These are phyloP conservation scores for Coelopa frigida DNA, from an alignment of 1,140 invertebrate genomes.

Conservation along the genomic window DNA sequence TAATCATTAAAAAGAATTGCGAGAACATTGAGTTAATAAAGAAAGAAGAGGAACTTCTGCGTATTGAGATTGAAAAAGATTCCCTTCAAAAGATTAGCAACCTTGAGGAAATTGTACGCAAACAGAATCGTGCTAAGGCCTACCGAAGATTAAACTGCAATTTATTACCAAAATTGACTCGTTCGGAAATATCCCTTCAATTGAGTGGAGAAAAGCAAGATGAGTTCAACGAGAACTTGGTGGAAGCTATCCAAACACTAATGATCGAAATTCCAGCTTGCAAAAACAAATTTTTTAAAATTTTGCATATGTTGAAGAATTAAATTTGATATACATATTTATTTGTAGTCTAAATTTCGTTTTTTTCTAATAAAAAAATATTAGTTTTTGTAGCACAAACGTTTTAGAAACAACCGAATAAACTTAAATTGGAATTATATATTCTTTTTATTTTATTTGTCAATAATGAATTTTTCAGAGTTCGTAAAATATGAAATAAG, in stretches of 20 bases:
- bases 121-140: conserved; percentile 52
- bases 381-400: too few relatives aligned
- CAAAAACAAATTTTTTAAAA: conserved; percentile 46
- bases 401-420: too few relatives aligned
- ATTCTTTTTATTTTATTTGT: too few relatives aligned
- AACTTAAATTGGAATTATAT: too few relatives aligned
- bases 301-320: conserved; percentile 48
- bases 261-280: conserved; percentile 52
- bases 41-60: conserved; percentile 45
- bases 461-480: too few relatives aligned
- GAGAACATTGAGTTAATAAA: conserved; percentile 47
- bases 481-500: too few relatives aligned
- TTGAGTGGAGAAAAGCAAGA: conserved; percentile 48
- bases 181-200: conserved; percentile 45
- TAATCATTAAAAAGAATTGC: conserved; percentile 3
- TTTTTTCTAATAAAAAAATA: too few relatives aligned
- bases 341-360: too few relatives aligned
- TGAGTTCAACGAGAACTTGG: conserved; percentile 47
- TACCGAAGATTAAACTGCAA: conserved; percentile 48
- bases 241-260: conserved; percentile 49
- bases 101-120: conserved; percentile 53
- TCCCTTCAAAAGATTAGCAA: conserved; percentile 47
- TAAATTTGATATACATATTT: too few relatives aligned
- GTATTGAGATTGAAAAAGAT: conserved; percentile 35
- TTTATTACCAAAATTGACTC: conserved; percentile 46